A percentile compares a stretch with the other conserved stretches of the same genome.
Conservation (phyloP, 2,888 invertebrate species). For the Eulithis testata region DNA sequence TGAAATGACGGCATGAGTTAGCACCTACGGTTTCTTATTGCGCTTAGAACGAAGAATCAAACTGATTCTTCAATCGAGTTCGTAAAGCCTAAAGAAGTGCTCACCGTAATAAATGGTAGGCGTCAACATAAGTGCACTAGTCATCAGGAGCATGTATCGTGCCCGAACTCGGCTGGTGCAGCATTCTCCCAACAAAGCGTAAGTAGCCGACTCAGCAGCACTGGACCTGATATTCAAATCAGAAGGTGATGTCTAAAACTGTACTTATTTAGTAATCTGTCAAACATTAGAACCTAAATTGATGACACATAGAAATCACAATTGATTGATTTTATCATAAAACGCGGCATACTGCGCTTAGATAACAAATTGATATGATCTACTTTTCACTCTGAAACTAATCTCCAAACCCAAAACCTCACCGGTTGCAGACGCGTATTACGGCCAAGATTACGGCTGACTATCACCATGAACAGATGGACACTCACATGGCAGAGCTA, state of each 20-base stretch:
- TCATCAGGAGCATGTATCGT: constrained; percentile 74
- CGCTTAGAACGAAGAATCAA: no score
- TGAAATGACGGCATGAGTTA: constrained; percentile 43
- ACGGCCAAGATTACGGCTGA: no score
- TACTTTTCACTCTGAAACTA: not conserved
- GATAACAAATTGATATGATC: not conserved
- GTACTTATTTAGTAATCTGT: no score
- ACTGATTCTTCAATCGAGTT: no score
- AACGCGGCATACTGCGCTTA: not conserved
- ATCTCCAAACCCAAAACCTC: not conserved
- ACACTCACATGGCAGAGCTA: constrained; percentile 70
- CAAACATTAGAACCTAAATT: not conserved
- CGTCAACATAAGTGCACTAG: constrained; percentile 73
- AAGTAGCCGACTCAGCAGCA: constrained; percentile 83
- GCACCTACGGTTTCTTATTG: no score
- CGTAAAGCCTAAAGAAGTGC: no score
- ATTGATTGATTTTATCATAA: constrained; percentile 13
- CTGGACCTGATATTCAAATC: constrained; percentile 58
- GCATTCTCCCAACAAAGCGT: constrained; percentile 85
- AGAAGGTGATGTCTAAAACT: no score
- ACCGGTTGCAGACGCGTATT: no score
- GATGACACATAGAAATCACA: not conserved
- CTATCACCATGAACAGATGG: no score
- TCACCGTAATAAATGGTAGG: constrained; percentile 72
- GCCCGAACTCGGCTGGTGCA: constrained; percentile 64